phyloP scores from a whole-genome alignment of 2,888 invertebrate genomes.

The Marasmarcha lunaedactyla region DNA sequence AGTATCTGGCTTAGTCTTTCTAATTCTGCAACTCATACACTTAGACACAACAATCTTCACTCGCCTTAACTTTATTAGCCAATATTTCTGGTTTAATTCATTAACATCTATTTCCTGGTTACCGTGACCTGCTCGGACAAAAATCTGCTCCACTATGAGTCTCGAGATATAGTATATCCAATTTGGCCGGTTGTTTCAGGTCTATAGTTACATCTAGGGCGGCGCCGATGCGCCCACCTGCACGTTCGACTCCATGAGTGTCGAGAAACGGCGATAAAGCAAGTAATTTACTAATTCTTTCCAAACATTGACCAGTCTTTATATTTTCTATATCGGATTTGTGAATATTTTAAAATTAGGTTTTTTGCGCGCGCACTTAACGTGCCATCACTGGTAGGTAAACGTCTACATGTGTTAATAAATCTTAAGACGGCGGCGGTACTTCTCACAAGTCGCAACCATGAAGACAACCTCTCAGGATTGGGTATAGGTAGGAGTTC shows the following conservation, averaged over 20 bases:
- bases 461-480: constrained; percentile 9
- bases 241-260: constrained; percentile 10
- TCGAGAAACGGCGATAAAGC: constrained; percentile 13
- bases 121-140: constrained; percentile 9
- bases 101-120: constrained; percentile 10
- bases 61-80: constrained; percentile 13
- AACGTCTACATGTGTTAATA: constrained; percentile 1
- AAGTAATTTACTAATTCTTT: constrained; percentile 4
- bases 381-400: not conserved
- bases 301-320: constrained; percentile 1
- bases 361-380: constrained; percentile 5
- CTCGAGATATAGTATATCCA: constrained; percentile 12
- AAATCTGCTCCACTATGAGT: constrained; percentile 10
- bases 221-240: constrained; percentile 12
- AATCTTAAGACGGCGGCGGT: constrained; percentile 6
- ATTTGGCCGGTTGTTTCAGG: constrained; percentile 12
- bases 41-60: constrained; percentile 12
- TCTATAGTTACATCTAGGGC: constrained; percentile 8
- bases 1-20: constrained; percentile 9
- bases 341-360: constrained; percentile 5
- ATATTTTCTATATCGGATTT: constrained; percentile 5
- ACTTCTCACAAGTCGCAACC: constrained; percentile 6
- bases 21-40: constrained; percentile 16
- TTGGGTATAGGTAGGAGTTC: constrained; percentile 3
- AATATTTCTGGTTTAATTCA: constrained; percentile 9